Conservation (phyloP, 2,888 invertebrate genomes). For the Atrina japonica region DNA sequence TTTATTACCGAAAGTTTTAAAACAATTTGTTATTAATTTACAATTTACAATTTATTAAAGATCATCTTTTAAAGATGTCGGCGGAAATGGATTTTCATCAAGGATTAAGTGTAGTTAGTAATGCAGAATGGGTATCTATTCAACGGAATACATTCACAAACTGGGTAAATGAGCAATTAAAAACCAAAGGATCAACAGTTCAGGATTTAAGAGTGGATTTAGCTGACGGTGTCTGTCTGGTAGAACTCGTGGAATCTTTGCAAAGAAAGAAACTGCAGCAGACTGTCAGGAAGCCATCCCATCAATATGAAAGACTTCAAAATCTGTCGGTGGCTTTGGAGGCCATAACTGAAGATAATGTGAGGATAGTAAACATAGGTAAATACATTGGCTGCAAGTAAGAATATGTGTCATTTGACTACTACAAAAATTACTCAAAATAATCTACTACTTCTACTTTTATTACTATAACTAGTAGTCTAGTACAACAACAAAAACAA, state of each 20-base stretch:
- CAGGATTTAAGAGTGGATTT: conserved; percentile 93
- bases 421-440: too few relatives aligned
- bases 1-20: too few relatives aligned
- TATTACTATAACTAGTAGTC: too few relatives aligned
- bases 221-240: conserved; percentile 94
- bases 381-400: conserved; percentile 62
- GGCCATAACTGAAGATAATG: conserved; percentile 96
- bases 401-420: too few relatives aligned
- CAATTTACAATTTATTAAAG: too few relatives aligned
- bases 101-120: conserved; percentile 6
- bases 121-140: conserved; percentile 86
- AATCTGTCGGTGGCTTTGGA: conserved; percentile 97
- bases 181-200: conserved; percentile 83
- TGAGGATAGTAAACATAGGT: conserved; percentile 99
- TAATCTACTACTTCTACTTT: too few relatives aligned
- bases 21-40: too few relatives aligned
- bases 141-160: conserved; percentile 91
- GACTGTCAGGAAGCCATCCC: conserved; percentile 88
- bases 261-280: conserved; percentile 85
- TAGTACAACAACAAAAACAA: too few relatives aligned
- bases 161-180: conserved; percentile 93
- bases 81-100: too few relatives aligned
- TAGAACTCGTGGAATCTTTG: conserved; percentile 93
- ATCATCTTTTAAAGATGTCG: too few relatives aligned
- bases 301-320: conserved; percentile 97